These are phyloP conservation scores for Gobius niger DNA, from an alignment of 2,113 vertebrate species.

Conservation along the genomic window DNA sequence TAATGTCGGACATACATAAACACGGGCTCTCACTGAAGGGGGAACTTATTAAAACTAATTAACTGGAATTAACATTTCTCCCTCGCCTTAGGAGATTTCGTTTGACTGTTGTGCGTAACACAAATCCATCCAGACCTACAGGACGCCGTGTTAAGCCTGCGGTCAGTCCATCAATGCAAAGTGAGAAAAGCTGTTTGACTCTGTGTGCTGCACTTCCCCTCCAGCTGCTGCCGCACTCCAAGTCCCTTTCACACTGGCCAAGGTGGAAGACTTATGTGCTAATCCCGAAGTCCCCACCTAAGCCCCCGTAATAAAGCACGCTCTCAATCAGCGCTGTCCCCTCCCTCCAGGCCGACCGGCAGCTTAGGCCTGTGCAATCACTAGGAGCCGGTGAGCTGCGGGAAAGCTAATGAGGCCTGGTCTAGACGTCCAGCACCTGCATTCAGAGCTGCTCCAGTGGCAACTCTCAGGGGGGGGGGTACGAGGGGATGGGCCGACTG, in stretches of 20 bases:
- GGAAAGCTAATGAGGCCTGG: conserved; percentile 80
- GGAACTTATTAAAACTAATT: conserved; percentile 71
- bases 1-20: conserved; percentile 53
- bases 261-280: conserved; percentile 77
- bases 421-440: conserved; percentile 77
- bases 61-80: conserved; percentile 69
- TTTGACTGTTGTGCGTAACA: conserved; percentile 68
- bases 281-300: conserved; percentile 71
- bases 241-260: conserved; percentile 67
- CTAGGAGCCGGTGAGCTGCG: conserved; percentile 65
- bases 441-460: conserved; percentile 52
- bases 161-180: conserved; percentile 74
- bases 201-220: conserved; percentile 56
- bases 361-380: conserved; percentile 75
- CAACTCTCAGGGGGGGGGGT: conserved; percentile 48
- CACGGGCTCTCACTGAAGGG: conserved; percentile 30
- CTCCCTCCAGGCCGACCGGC: conserved; percentile 65
- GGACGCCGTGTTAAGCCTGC: conserved; percentile 70
- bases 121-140: conserved; percentile 68
- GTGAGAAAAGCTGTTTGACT: conserved; percentile 69
- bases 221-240: conserved; percentile 59
- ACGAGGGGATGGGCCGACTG: conserved; percentile 29
- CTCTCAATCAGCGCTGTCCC: conserved; percentile 79
- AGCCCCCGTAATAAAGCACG: conserved; percentile 78
- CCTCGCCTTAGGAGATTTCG: conserved; percentile 63